Base-by-base conservation (phyloP, 2,797 vertebrate species). In the Enteromius viviparus region DNA sequence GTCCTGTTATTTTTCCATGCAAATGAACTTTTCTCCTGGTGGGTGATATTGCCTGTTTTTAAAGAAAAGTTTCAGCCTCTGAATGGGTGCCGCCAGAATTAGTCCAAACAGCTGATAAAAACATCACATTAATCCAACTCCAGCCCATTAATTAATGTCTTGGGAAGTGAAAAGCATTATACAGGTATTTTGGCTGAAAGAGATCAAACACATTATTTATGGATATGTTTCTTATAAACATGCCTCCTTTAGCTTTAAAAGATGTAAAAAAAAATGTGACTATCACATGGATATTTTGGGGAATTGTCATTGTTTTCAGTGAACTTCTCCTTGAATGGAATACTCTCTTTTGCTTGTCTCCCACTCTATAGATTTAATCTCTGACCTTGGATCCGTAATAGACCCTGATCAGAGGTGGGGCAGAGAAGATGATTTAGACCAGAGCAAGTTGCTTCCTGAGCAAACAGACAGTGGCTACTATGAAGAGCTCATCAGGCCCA, bases 401-500 rank as follows among this genome's bases (percentile, higher is more conserved):
- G 84, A 93, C 95, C 32, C 90, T 87, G 76, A 92, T 68, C 6
- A 92, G 93, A 82, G 85, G 90, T 82, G 81, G 26, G 92, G 78
- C 32, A 76, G 64, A 40, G 68, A 26, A 62, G 71, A 82, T 37
- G 85, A 85, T 68, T 80, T 85, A 64, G 71, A 71, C 70, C 77
- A 81, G 40, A 84, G 88, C 45, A 60, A 82, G 74, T 79, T 76
- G 37, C 85, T 89, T 58, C 70, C 77, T 89, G 15, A 94, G 91
- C 79, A 89, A 1, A 93, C 93, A 0, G 95, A 95, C 86, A 94
- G 92, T 76, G 91, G 92, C 66, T 95, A 95, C 76, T 95, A 95
- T 76, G 92, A 95, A 85, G 94, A 96, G 82, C 94, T 97, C 85
- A 97, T 97, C 94, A 96, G 94, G 87, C 96, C 96, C 84, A 96